Conservation (phyloP, 2,113 vertebrate species). For the Ictidomys tridecemlineatus region DNA sequence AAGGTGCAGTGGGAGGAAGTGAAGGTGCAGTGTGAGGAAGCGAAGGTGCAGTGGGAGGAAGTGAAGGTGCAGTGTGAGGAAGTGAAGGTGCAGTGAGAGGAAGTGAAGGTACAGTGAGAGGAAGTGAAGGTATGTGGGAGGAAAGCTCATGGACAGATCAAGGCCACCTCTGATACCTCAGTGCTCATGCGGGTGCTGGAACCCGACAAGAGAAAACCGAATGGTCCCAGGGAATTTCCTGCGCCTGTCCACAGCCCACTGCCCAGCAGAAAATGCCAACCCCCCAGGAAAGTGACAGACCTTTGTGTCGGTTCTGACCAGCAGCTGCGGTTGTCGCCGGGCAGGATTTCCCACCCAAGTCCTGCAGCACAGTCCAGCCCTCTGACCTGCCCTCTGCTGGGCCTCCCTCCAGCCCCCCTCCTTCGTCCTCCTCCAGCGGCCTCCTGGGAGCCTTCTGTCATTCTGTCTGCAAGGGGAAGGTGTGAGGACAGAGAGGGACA, state of each 20-base stretch:
- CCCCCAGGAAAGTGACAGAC: not conserved
- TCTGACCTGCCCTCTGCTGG: not conserved
- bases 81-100: no score
- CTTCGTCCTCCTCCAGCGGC: no score
- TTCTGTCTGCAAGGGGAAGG: not conserved
- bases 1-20: no score
- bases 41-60: no score
- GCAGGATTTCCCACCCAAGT: not conserved
- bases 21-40: accelerated
- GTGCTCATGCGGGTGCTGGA: not conserved
- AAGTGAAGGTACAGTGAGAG: no score
- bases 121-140: no score
- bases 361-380: not conserved
- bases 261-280: not conserved
- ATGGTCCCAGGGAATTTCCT: not conserved
- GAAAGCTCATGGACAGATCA: no score
- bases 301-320: not conserved
- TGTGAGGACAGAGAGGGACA: not conserved
- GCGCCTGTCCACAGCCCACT: no score
- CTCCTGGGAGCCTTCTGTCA: no score
- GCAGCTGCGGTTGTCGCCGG: not conserved
- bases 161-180: no score
- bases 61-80: no score
- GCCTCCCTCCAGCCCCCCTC: not conserved
- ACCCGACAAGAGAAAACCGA: not conserved